Conservation (phyloP, 2,888 invertebrate species). For the Neocrepidodera transversa region DNA sequence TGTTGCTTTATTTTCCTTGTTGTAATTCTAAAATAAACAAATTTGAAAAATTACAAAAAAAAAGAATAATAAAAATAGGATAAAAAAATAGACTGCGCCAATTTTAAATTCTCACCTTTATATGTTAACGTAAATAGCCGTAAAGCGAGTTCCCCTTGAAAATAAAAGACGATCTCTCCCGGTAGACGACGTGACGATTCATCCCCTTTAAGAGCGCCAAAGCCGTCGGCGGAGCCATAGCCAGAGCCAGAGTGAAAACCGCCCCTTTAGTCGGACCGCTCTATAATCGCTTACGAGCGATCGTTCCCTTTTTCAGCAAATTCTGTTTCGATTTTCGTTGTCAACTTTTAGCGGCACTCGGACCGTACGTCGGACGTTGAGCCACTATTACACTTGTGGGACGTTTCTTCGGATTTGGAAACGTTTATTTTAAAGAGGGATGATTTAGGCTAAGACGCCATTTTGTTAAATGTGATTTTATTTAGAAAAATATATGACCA, state of each 20-base stretch:
- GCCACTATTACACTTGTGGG: not conserved
- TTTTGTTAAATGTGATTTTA: no score
- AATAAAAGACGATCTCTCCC: slow-evolving; percentile 29
- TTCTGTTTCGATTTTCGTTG: slow-evolving; percentile 6
- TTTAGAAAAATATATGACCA: no score
- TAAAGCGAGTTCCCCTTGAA: slow-evolving; percentile 26
- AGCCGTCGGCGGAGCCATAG: no score
- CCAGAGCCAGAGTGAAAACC: no score
- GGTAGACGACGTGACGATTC: slow-evolving; percentile 42
- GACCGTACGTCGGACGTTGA: no score
- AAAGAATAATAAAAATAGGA: slow-evolving; percentile 1
- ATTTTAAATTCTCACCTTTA: not conserved
- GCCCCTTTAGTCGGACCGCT: slow-evolving; percentile 53
- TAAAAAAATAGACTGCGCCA: not conserved
- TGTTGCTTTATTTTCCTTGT: no score
- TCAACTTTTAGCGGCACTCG: slow-evolving; percentile 2
- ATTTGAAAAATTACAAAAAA: no score
- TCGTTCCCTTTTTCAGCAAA: slow-evolving; percentile 50
- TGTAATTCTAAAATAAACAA: no score
- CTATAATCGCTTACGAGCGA: slow-evolving; percentile 56
- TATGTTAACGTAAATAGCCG: not conserved
- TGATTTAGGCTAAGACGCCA: no score
- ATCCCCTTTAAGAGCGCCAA: slow-evolving; percentile 53
- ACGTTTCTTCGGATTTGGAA: not conserved
- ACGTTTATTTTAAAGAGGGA: no score